Evolutionary conservation across 2,113 vertebrate genomes (phyloP).

Genomic region (Rallus limicola): DNA sequence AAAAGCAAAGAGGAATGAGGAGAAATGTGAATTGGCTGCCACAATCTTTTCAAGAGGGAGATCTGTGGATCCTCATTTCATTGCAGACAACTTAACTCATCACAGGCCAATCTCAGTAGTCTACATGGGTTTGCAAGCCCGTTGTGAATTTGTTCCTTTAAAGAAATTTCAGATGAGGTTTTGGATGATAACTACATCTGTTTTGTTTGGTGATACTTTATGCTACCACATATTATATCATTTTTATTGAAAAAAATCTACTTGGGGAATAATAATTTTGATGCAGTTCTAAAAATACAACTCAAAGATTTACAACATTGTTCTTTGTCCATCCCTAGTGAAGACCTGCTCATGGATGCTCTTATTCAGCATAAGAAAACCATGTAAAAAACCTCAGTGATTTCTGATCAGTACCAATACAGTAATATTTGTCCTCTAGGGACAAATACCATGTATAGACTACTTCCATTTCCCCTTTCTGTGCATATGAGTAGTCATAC

Average conservation of each 20-base stretch:
- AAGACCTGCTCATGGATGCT: not conserved
- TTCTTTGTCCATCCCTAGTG: not conserved
- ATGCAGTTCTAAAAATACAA: not conserved
- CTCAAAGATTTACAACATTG: not conserved
- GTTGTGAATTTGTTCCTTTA: not conserved
- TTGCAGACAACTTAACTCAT: not conserved
- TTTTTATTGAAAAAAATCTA: not conserved
- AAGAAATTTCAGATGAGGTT: not conserved
- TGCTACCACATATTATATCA: not conserved
- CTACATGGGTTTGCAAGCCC: not conserved
- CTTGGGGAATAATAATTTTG: not conserved
- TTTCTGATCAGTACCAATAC: not conserved
- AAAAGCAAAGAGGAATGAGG: not conserved
- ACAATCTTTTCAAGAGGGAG: not conserved
- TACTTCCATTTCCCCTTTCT: not conserved
- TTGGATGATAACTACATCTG: not conserved
- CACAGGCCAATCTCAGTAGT: not conserved
- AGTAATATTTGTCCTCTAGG: not conserved
- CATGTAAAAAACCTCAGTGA: not conserved
- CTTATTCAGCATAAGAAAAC: not conserved
- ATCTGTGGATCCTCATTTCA: conserved; percentile 6
- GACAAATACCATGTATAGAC: not conserved
- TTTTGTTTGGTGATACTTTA: not conserved
- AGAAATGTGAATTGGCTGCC: not conserved
- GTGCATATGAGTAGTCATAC: not conserved